Conservation (phyloP, 2,797 vertebrate species). For the Tamandua tetradactyla region DNA sequence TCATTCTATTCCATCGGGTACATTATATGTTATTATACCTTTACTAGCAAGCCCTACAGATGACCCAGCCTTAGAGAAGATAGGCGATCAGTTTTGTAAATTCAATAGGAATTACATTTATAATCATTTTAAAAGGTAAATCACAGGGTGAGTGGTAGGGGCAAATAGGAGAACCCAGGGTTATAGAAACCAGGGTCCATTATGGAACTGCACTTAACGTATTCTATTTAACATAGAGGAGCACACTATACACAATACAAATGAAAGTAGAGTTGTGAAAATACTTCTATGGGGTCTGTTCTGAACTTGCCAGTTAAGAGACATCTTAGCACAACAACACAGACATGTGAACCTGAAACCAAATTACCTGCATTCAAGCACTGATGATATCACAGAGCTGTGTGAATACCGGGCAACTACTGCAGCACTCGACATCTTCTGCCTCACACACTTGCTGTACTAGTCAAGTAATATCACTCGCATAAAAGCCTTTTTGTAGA, state of each 20-base stretch:
- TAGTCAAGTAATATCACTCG: neutral
- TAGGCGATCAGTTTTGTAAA: neutral
- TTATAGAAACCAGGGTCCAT: neutral
- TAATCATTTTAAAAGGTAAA: constrained; percentile 26
- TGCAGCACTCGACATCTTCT: neutral
- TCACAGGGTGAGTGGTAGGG: neutral
- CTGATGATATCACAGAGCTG: neutral
- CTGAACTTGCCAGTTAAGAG: neutral
- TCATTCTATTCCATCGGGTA: neutral
- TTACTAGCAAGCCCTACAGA: neutral
- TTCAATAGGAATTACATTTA: neutral
- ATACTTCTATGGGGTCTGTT: neutral
- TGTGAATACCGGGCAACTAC: neutral
- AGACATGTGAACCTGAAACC: neutral
- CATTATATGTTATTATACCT: neutral
- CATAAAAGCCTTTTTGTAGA: neutral
- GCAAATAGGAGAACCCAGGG: neutral
- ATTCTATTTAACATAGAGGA: neutral
- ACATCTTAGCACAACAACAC: neutral
- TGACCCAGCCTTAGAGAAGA: neutral
- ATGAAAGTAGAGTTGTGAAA: neutral
- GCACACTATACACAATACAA: neutral
- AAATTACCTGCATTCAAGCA: neutral
- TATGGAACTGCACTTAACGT: neutral
- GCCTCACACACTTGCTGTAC: neutral